Base-by-base conservation (phyloP, 2,888 invertebrate genomes). In the Pollenia griseotomentosa region DNA sequence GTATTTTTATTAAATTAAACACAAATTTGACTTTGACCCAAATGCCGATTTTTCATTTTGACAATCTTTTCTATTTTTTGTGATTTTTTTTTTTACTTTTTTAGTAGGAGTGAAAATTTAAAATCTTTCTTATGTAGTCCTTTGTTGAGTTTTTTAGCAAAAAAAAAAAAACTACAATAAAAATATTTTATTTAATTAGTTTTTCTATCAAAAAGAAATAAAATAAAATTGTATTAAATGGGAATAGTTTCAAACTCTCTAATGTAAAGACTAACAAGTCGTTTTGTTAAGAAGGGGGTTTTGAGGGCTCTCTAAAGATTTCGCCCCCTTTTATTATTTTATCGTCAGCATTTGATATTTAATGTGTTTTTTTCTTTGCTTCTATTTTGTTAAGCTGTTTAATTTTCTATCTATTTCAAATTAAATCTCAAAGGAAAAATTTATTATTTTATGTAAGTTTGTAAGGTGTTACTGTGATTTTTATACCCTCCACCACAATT, bases 1-100 rank as follows among this genome's bases (percentile, higher is more conserved):
- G 42, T 66, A 14, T 87, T 81, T 61, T 66, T 84, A 77, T 87
- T 73, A 65, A 81, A 81, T 86, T 83, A 83, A 81, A 86, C 59
- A 73, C 48, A 81, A 75, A 81, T 87, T 81, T 84, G 86, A 87
- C 86, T 87, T 87, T 87, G 86, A 87, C 86, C 86, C 77, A 84
- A 77, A 73, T 84, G 71, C 44, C 51, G 59, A 66, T 11, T 10
- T 70, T 40, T 66, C 44, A 61, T 71, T 59, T 53, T 40, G 40
- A 40, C 68, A 51, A 68, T 70, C 53, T 46, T 55, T 6, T 19
- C 40, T 74, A 68, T 16, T 80, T 51, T 61, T 48, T 55, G 8
- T 33, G 0, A 14, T 16, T 16, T 46, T 66, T 57, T 19, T 14
- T 57, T 8, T 46, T 12, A 19, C 40, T 42, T 55, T 73, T 65